Base-by-base conservation (phyloP, 1,140 invertebrate genomes). In the Brachionus rubens region DNA sequence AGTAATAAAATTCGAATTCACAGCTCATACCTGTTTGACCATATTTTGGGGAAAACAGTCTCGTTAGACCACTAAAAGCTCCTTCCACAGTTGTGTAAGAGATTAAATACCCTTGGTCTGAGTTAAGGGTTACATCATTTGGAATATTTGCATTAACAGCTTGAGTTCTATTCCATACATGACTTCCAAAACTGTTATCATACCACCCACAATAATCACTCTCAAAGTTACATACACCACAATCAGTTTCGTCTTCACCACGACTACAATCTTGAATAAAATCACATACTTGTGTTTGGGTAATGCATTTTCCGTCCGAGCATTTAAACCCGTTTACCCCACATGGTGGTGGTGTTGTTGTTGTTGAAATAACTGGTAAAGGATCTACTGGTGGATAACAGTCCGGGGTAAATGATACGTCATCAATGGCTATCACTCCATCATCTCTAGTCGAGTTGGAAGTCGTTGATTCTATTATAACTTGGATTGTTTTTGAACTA, bases 1-100 rank as follows among this genome's bases (percentile, higher is more conserved):
- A 90, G 79, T 83, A 88, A 85, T 87, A 91, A 79, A 91, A 90
- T 21, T 59, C 40, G 19, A 79, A 47, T 40, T 77, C 62, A 67
- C 77, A 78, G 9, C 30, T 75, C 7, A 46, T 3, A 4, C 47
- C 43, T 9, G 78, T 62, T 48, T 76, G 62, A 5, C 56, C 48
- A 6, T 78, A 70, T 10, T 19, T 46, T 7, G 78, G 78, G 9
- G 54, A 68, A 12, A 33, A 59, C 10, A 78, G 72, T 14, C 43
- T 21, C 1, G 77, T 78, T 50, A 41, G 14, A 30, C 46, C 40
- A 41, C 26, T 47, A 16, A 24, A 41, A 12, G 48, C 43, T 30
- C 78, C 78, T 47, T 62, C 36, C 1, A 50, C 70, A 16, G 70
- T 68, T 4, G 65, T 78, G 36, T 77, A 68, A 6, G 75, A 72